These are phyloP conservation scores for Turritopsis dohrnii DNA, from an alignment of 30 jellyfish, hydroid and myxozoan species.

Conservation along the genomic window DNA sequence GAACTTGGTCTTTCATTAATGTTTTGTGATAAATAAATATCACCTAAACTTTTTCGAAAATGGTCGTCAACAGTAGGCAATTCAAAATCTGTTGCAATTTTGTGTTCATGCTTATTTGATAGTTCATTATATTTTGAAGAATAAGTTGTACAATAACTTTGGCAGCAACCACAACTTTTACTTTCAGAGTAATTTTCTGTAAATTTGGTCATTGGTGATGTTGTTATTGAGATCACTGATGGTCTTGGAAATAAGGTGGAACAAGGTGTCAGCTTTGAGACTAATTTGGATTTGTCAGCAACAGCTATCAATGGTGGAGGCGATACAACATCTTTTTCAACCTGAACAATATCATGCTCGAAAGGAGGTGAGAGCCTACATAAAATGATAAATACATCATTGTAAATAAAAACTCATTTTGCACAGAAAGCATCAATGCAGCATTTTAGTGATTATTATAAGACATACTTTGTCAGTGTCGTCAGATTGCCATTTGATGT, in stretches of 20 bases:
- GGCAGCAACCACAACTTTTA: not conserved
- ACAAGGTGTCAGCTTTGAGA: not conserved
- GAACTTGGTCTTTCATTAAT: constrained; percentile 59
- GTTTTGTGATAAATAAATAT: constrained; percentile 34
- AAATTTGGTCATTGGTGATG: constrained; percentile 53
- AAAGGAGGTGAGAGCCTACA: not conserved
- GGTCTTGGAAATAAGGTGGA: constrained; percentile 42
- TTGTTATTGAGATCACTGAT: constrained; percentile 60
- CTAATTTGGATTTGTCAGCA: not conserved
- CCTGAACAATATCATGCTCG: not conserved
- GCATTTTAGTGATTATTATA: not conserved
- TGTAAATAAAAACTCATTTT: no score
- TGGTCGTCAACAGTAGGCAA: constrained; percentile 97
- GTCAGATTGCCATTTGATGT: not conserved
- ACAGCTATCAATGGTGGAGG: constrained; percentile 73
- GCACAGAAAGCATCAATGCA: no score
- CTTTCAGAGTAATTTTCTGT: not conserved
- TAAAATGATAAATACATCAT: no score
- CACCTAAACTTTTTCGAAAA: constrained; percentile 87
- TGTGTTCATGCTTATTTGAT: constrained; percentile 8
- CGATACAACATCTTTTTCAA: constrained; percentile 10
- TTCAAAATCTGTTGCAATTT: constrained; percentile 80
- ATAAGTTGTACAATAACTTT: not conserved
- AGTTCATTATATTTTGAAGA: not conserved
- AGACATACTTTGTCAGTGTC: not conserved